These are phyloP conservation scores for Ophioninae sp. DNA, from an alignment of 2,888 invertebrate genomes.

Conservation along the genomic window DNA sequence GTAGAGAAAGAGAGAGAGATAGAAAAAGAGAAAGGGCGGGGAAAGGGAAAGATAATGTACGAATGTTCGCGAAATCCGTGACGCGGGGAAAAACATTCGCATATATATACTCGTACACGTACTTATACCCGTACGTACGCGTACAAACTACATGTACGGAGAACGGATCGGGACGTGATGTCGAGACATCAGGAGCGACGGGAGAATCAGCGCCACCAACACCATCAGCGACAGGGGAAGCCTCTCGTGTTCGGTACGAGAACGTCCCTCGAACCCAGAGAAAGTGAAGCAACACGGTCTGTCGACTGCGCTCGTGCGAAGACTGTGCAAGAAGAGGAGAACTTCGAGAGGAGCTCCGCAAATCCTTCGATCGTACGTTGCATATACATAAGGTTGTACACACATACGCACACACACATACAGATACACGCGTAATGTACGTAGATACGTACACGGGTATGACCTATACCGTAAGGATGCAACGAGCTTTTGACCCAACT, in stretches of 20 bases:
- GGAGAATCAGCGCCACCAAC: slow-evolving; percentile 36
- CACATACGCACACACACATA: too few relatives aligned
- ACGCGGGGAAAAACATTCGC: slow-evolving; percentile 1
- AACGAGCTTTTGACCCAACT: background rate
- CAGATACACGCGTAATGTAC: background rate
- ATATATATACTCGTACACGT: slow-evolving; percentile 7
- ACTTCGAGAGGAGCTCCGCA: slow-evolving; percentile 29
- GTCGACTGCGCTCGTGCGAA: slow-evolving; percentile 46
- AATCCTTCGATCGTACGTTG: slow-evolving; percentile 20
- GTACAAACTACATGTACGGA: slow-evolving; percentile 9
- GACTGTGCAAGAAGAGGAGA: slow-evolving; percentile 29
- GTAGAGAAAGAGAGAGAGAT: background rate
- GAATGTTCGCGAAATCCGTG: slow-evolving; percentile 45
- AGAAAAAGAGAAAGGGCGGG: background rate
- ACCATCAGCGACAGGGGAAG: slow-evolving; percentile 40
- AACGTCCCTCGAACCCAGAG: slow-evolving; percentile 54
- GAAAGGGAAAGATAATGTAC: slow-evolving; percentile 18
- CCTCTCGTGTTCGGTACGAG: slow-evolving; percentile 52
- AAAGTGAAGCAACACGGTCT: slow-evolving; percentile 55
- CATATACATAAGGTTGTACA: slow-evolving; percentile 14
- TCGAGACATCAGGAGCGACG: slow-evolving; percentile 40
- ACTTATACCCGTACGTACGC: background rate
- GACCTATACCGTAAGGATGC: background rate
- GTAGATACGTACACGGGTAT: background rate
- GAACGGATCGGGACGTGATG: slow-evolving; percentile 47